A percentile compares a stretch with the other conserved stretches of the same genome.
Conservation (phyloP, 1,140 invertebrate species). For the Temnothorax curvispinosus region DNA sequence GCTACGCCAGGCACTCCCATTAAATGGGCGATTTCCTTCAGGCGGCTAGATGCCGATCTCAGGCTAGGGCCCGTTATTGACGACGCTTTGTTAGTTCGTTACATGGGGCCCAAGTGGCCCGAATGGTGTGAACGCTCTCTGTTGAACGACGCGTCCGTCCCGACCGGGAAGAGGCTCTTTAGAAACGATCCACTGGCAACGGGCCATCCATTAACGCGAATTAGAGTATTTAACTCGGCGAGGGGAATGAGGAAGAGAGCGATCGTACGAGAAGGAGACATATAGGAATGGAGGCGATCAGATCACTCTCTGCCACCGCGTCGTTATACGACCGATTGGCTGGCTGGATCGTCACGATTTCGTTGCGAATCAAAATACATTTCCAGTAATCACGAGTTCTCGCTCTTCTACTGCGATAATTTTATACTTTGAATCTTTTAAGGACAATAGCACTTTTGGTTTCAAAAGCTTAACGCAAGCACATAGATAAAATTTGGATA, state of each 20-base stretch:
- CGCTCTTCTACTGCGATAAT: neutral
- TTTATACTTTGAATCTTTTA: neutral
- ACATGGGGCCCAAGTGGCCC: neutral
- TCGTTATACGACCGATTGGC: constrained; percentile 22
- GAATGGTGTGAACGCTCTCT: constrained; percentile 22
- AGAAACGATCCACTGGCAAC: constrained; percentile 76
- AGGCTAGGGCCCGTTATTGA: neutral
- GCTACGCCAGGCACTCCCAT: constrained; percentile 31
- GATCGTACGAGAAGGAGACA: constrained; percentile 23
- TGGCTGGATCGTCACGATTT: constrained; percentile 44
- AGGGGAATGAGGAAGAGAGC: constrained; percentile 53
- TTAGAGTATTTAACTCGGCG: constrained; percentile 81
- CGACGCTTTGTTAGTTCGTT: neutral
- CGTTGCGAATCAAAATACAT: constrained; percentile 4
- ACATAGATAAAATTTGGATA: neutral
- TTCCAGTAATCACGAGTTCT: neutral
- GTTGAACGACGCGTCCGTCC: constrained; percentile 20
- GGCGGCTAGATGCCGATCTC: constrained; percentile 35
- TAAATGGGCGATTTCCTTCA: constrained; percentile 55
- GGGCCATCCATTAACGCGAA: constrained; percentile 82
- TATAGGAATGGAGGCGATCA: constrained; percentile 45
- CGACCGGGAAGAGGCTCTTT: constrained; percentile 68
- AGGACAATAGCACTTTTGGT: neutral
- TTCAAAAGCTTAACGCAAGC: neutral
- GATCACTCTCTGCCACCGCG: neutral